Evolutionary conservation across 2,888 invertebrate genomes (phyloP), one percentile per base, ranked within the genome.

Genomic region (Drosophila stalkeri): DNA sequence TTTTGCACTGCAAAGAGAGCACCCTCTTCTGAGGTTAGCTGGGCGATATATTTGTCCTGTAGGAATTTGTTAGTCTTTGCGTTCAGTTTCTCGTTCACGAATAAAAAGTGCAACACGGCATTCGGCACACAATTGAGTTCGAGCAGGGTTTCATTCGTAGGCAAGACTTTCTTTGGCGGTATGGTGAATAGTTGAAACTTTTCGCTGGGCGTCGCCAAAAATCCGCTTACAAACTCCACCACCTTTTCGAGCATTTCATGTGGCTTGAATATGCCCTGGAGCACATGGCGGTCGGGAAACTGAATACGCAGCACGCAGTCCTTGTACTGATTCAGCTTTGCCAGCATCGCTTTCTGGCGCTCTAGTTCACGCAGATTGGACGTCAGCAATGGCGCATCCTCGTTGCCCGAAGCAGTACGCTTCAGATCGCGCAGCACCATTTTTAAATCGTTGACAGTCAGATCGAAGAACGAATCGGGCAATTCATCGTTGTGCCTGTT

Each of bases 381-480:
- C 0, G 97, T 97, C 84, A 96, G 93, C 52, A 99, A 92, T 2
- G 97, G 97, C 14, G 95, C 94, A 68, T 97, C 96, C 90, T 97
- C 96, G 64, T 96, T 91, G 61, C 95, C 94, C 37, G 94, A 92
- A 5, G 96, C 93, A 46, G 94, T 94, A 86, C 95, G 95, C 88
- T 96, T 96, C 39, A 97, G 94, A 89, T 98, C 97, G 61, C 95
- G 94, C 64, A 97, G 94, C 66, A 98, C 94, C 90, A 94, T 94
- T 86, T 95, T 95, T 0, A 97, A 95, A 94, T 99, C 99, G 66
- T 96, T 95, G 49, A 97, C 94, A 2, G 97, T 97, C 47, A 98
- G 93, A 74, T 98, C 97, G 92, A 97, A 99, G 92, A 98, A 99
- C 57, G 97, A 96, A 92, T 98, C 98, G 0, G 97, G 96, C 43